Evolutionary conservation across 2,888 invertebrate genomes (phyloP), one percentile per base, ranked within the genome.

Genomic region (Dolichopus griseipennis): DNA sequence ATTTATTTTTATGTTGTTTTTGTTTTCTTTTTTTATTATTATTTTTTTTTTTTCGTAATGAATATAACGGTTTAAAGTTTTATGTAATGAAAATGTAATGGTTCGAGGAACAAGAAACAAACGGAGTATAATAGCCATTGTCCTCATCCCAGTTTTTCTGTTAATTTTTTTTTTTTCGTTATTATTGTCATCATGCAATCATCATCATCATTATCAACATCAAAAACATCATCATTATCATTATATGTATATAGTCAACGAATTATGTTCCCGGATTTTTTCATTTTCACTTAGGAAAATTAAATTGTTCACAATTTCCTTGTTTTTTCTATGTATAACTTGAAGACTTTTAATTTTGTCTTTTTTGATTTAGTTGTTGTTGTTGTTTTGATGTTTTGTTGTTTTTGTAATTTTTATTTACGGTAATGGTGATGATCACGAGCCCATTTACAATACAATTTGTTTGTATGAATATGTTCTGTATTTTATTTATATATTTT

Each of bases 301-400:
- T 52, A 52, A 52, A 52, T 52, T n/a, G 52, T n/a, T 52, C 52
- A 52, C 52, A 52, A 52, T 52, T 52, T 52, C 52, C 52, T 12
- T 52, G 12, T 41, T 52, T 52, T 52, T n/a, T n/a, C n/a, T n/a
- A n/a, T n/a, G n/a, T 18, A 52, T 52, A 52, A 52, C n/a, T 52
- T 52, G n/a, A 52, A 52, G 52, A 52, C 52, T 52, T 52, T 52
- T n/a, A 18, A 52, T n/a, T 52, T 52, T 18, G 15, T 52, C 15
- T 1, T 52, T 52, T 18, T n/a, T 52, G 5, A 27, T 27, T 27
- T 27, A 4, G 27, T 27, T 27, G 2, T 27, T 27, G 2, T 27
- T 27, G 5, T 27, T 27, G 27, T 27, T 27, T 4, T 27, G 27
- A 27, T 27, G 27, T 27, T 27, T 27, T n/a, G n/a, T 27, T 27